Percentiles rank a stretch among this genome's conserved stretches.
Conservation (phyloP, 2,888 invertebrate species). For the Drosophila bunnanda region DNA sequence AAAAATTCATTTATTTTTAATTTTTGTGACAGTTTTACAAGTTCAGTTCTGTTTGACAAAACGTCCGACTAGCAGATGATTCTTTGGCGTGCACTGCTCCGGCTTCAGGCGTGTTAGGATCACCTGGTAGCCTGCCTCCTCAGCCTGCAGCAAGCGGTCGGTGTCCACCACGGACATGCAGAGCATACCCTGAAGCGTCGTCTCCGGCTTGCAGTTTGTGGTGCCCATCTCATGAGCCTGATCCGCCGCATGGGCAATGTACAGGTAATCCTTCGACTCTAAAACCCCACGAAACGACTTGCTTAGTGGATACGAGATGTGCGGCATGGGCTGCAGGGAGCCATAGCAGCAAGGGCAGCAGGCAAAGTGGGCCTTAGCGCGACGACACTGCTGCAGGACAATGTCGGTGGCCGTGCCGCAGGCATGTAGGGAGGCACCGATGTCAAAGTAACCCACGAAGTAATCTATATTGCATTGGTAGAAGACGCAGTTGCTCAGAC, state of each 20-base stretch:
- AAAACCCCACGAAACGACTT: constrained; percentile 85
- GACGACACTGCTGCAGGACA: constrained; percentile 93
- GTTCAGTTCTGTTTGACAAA: constrained; percentile 46
- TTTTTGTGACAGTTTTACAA: constrained; percentile 39
- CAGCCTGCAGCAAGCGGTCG: constrained; percentile 91
- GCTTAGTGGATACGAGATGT: constrained; percentile 93
- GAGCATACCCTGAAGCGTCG: constrained; percentile 89
- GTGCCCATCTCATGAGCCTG: constrained; percentile 90
- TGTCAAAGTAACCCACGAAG: constrained; percentile 91
- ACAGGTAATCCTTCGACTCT: constrained; percentile 88
- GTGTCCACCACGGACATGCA: constrained; percentile 96
- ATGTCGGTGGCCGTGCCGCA: constrained; percentile 98
- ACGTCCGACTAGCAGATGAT: constrained; percentile 85
- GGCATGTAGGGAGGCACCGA: constrained; percentile 96
- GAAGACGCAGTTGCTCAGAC: constrained; percentile 90
- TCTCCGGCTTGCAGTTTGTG: constrained; percentile 82
- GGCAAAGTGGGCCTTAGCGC: constrained; percentile 91
- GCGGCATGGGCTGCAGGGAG: constrained; percentile 91
- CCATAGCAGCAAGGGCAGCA: constrained; percentile 98
- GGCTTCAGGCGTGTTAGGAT: constrained; percentile 91
- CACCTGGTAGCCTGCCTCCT: constrained; percentile 91
- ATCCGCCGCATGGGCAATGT: constrained; percentile 95
- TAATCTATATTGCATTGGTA: constrained; percentile 96
- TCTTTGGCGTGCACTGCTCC: constrained; percentile 94
- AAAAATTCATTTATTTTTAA: constrained; percentile 30